These are phyloP conservation scores for Aethina tumida DNA, from an alignment of 1,140 invertebrate genomes.

Conservation along the genomic window DNA sequence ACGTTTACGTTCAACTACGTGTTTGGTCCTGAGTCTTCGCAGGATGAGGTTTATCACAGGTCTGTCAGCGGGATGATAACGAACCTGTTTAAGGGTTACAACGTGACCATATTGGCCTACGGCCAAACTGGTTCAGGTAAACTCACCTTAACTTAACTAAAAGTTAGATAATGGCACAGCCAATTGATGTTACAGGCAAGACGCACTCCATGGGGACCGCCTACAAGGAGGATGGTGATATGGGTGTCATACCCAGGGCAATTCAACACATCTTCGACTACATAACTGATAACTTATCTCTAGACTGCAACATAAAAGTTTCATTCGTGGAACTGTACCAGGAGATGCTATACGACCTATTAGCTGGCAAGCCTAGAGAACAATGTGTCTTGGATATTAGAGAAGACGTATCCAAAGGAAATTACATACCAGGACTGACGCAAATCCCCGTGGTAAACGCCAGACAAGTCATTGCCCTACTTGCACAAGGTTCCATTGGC, in stretches of 20 bases:
- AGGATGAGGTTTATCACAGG: constrained; percentile 66
- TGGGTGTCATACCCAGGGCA: constrained; percentile 79
- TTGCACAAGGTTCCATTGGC: constrained; percentile 61
- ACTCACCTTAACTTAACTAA: no score
- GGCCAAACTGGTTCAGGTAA: constrained; percentile 92
- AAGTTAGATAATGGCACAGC: no score
- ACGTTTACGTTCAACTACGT: constrained; percentile 86
- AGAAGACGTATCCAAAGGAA: constrained; percentile 57
- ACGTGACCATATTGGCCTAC: constrained; percentile 87
- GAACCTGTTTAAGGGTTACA: constrained; percentile 79
- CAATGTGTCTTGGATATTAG: constrained; percentile 70
- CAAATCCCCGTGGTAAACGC: constrained; percentile 51
- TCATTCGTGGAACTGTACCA: constrained; percentile 69
- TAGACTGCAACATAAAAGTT: constrained; percentile 63
- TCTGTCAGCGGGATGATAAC: constrained; percentile 66
- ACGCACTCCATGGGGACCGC: constrained; percentile 88
- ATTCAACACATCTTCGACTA: constrained; percentile 72
- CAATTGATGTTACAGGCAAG: no score
- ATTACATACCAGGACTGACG: constrained; percentile 57
- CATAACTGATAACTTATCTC: constrained; percentile 52
- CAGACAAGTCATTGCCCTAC: constrained; percentile 53
- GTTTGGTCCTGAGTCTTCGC: constrained; percentile 56
- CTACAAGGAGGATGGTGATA: constrained; percentile 50
- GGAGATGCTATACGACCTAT: constrained; percentile 68
- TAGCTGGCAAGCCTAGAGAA: constrained; percentile 53